Percentiles rank a stretch among this genome's conserved stretches.
Evolutionary conservation across 2,113 vertebrate species (phyloP).

Genomic region (Peucedramus taeniatus): DNA sequence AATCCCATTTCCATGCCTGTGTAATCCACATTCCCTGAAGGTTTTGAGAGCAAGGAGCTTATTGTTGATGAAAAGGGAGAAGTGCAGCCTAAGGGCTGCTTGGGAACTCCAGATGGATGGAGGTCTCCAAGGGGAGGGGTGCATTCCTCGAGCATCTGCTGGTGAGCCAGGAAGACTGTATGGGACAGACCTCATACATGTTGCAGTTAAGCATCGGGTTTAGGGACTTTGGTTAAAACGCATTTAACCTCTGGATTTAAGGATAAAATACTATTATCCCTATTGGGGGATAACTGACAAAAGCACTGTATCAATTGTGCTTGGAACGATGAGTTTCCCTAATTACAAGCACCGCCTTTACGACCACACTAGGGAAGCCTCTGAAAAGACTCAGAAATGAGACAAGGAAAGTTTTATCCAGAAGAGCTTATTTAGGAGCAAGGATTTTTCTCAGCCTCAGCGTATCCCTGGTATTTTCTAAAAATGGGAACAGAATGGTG

Average conservation of each 20-base stretch:
- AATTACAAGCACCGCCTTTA: neutral
- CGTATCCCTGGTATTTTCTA: neutral
- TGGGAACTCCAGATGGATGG: neutral
- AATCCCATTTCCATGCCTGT: slow-evolving; percentile 35
- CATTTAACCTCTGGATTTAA: slow-evolving; percentile 42
- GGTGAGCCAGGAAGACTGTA: neutral
- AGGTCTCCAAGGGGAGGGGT: slow-evolving; percentile 1
- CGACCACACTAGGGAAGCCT: neutral
- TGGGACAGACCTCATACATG: neutral
- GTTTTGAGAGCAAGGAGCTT: slow-evolving; percentile 38
- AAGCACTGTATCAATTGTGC: neutral
- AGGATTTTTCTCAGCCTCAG: neutral
- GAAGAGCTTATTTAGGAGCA: neutral
- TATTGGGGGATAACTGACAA: neutral
- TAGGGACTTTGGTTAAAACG: neutral
- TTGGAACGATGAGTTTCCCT: neutral
- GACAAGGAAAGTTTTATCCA: neutral
- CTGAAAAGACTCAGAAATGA: neutral
- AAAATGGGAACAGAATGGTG: slow-evolving; percentile 16
- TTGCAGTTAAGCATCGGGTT: neutral
- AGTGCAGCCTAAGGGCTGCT: neutral
- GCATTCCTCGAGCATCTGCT: neutral
- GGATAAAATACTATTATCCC: slow-evolving; percentile 33
- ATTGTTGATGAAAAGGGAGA: slow-evolving; percentile 32
- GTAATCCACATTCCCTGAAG: slow-evolving; percentile 42